These are phyloP conservation scores for Morus bassanus DNA, from an alignment of 2,797 vertebrate genomes.

Conservation along the genomic window DNA sequence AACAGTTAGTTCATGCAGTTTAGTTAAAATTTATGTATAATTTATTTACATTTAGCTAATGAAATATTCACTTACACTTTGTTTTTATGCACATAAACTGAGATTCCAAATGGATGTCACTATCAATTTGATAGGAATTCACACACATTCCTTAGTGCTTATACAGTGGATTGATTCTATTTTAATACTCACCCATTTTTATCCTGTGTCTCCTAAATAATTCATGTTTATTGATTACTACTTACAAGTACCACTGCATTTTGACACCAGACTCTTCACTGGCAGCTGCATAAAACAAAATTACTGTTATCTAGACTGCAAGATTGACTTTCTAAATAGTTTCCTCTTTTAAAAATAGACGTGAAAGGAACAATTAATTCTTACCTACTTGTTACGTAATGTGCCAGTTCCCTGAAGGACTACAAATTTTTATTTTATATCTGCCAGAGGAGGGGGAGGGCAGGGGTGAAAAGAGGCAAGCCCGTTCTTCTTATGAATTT, in stretches of 20 bases:
- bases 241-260: not conserved
- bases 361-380: not conserved
- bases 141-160: not conserved
- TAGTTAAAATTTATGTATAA: not conserved
- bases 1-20: not conserved
- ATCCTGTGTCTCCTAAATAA: not conserved
- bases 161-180: not conserved
- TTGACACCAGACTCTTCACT: not conserved
- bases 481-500: not conserved
- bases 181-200: not conserved
- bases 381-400: not conserved
- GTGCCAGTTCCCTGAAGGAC: not conserved
- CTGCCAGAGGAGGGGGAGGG: fast-evolving
- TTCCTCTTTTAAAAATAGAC: not conserved
- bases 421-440: not conserved
- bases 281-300: not conserved
- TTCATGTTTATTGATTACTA: not conserved
- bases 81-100: not conserved
- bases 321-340: not conserved
- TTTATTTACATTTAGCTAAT: not conserved
- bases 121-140: not conserved
- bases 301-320: not conserved
- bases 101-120: not conserved
- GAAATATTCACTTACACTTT: not conserved
- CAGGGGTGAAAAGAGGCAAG: not conserved